Evolutionary conservation across 1,140 invertebrate species (phyloP), one percentile per base, ranked within the genome.

Genomic region (Cydia strobilella): DNA sequence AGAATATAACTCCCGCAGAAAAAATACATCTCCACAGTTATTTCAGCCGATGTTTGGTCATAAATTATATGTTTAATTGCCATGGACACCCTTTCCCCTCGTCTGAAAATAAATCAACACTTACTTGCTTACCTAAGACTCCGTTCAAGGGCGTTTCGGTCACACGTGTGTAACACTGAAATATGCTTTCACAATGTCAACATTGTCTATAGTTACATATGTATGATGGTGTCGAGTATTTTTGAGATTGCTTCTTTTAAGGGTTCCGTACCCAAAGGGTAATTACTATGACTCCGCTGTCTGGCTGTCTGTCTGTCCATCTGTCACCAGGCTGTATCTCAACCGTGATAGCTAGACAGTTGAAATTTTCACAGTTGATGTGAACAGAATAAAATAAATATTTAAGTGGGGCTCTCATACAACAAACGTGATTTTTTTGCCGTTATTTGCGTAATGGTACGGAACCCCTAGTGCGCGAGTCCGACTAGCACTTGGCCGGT

Each of bases 61-160:
- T 80, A 82, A 82, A 77, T 82, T 75, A 80, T 78, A 35, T 59
- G 54, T 73, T 75, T 79, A 77, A 82, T 80, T 80, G 78, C 72
- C 73, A 76, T 59, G 54, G 73, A 48, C 74, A 74, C 65, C 65
- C 65, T 39, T 69, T 69, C 65, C 31, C 27, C 27, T 35, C 73
- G 62, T 75, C 73, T 42, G 59, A 75, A 83, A 79, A 79, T 81
- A 80, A 77, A 73, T 73, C 31, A 69, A 39, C 65, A 69, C 72
- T 73, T 51, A 18, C 54, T 15, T 3, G 48, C 48, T 59, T 59
- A 73, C 72, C 42, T 54, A 62, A 25, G 71, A 73, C 74, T 74
- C 71, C 62, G 74, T 77, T 73, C 76, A 80, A 80, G 80, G 79
- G 75, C 76, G 45, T 76, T 74, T 74, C 45, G 63, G 35, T 15